Evolutionary conservation across 2,888 invertebrate species (phyloP).

Genomic region (Rapana venosa): DNA sequence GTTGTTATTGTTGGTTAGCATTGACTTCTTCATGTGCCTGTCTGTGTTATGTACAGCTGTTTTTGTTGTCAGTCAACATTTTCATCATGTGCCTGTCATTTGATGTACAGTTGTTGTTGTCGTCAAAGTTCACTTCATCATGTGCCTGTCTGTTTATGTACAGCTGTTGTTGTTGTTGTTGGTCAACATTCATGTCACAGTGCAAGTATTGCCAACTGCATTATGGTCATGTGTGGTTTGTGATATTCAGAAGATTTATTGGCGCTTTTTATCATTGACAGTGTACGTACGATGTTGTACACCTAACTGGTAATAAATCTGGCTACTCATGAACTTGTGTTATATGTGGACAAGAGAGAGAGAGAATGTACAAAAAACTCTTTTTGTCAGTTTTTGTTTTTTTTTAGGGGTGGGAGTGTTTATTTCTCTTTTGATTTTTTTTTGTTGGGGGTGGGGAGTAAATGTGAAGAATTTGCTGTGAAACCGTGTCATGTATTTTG

Average conservation of each 20-base stretch:
- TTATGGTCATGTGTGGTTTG: not conserved
- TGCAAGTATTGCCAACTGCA: not conserved
- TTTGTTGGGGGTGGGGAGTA: too few relatives aligned
- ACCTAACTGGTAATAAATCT: conserved; percentile 8
- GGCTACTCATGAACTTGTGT: not conserved
- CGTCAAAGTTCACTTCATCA: not conserved
- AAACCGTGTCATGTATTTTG: too few relatives aligned
- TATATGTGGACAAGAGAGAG: not conserved
- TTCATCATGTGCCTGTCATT: not conserved
- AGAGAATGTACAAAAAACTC: too few relatives aligned
- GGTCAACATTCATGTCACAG: not conserved
- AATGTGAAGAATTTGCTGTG: too few relatives aligned
- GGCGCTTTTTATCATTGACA: not conserved
- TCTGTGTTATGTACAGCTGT: not conserved
- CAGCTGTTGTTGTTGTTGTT: not conserved
- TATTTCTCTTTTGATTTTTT: too few relatives aligned
- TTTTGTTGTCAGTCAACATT: too few relatives aligned
- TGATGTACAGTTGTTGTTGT: not conserved
- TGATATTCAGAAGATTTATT: conserved; percentile 1
- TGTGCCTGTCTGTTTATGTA: not conserved
- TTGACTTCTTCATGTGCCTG: not conserved
- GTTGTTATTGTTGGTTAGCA: not conserved
- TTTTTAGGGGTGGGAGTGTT: too few relatives aligned
- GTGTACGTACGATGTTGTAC: not conserved
- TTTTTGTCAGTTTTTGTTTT: too few relatives aligned